Evolutionary conservation across 1,140 invertebrate genomes (phyloP).

Genomic region (Yoshiicerus persimilis): DNA sequence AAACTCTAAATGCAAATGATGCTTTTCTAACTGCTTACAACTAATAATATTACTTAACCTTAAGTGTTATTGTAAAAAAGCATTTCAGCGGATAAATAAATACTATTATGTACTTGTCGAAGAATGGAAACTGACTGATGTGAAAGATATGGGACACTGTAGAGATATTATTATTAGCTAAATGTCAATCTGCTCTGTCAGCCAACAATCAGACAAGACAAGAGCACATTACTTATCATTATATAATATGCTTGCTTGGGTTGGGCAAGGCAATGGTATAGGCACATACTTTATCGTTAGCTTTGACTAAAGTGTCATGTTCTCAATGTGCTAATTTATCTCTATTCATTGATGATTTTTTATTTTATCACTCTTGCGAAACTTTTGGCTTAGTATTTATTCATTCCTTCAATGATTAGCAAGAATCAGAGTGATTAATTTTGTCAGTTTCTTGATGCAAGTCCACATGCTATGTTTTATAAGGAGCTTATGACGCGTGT

Average conservation of each 20-base stretch:
- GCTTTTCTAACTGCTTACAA: too few species aligned
- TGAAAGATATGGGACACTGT: background rate
- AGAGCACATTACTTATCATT: background rate
- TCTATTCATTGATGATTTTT: background rate
- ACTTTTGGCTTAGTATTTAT: background rate
- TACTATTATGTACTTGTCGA: too few species aligned
- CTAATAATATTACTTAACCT: background rate
- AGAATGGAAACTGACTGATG: background rate
- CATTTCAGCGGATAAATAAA: background rate
- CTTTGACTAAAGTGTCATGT: background rate
- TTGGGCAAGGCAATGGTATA: background rate
- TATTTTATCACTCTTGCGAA: background rate
- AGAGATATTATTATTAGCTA: background rate
- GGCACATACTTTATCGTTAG: background rate
- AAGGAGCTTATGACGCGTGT: background rate
- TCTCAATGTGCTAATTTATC: background rate
- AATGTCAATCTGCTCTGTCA: background rate
- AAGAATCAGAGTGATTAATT: background rate
- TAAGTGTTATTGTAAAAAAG: background rate
- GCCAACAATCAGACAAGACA: background rate
- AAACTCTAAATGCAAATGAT: background rate
- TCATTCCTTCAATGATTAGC: background rate
- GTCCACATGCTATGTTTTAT: background rate
- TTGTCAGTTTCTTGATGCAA: background rate
- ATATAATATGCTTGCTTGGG: background rate